Evolutionary conservation across 2,113 vertebrate genomes (phyloP).

Genomic region (Pseudonaja textilis): DNA sequence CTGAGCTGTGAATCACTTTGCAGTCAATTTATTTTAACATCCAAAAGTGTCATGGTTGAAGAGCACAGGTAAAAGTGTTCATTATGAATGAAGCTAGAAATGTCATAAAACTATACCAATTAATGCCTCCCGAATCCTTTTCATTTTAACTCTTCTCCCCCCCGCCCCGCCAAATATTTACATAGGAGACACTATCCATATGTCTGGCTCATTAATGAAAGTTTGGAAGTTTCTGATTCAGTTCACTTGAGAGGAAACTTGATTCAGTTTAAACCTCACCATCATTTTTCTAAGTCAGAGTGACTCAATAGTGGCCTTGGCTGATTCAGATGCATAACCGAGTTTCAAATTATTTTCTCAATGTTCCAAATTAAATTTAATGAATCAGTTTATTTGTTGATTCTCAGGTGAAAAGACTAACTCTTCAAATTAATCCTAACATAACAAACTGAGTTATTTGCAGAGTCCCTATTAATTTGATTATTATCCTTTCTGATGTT

Average conservation of each 20-base stretch:
- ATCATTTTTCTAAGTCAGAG: background rate
- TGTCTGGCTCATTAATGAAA: background rate
- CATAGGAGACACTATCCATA: background rate
- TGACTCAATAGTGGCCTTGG: background rate
- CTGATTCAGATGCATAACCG: background rate
- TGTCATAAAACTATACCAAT: background rate
- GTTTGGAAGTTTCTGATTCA: background rate
- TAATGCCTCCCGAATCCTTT: background rate
- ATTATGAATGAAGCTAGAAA: background rate
- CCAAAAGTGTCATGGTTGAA: background rate
- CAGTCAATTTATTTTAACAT: background rate
- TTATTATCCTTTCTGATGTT: background rate
- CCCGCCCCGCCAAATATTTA: background rate
- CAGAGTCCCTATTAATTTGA: background rate
- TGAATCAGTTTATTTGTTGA: background rate
- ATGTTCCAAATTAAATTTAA: background rate
- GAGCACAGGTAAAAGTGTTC: background rate
- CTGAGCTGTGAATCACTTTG: background rate
- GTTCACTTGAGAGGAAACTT: background rate
- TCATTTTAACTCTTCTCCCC: background rate
- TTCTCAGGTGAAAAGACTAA: background rate
- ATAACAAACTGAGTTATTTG: background rate
- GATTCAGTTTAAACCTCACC: background rate
- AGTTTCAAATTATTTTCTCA: background rate
- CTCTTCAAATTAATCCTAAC: background rate